Evolutionary conservation across 2,113 vertebrate species (phyloP), one percentile per base, ranked within the genome.

Genomic region (Bubo scandiacus): DNA sequence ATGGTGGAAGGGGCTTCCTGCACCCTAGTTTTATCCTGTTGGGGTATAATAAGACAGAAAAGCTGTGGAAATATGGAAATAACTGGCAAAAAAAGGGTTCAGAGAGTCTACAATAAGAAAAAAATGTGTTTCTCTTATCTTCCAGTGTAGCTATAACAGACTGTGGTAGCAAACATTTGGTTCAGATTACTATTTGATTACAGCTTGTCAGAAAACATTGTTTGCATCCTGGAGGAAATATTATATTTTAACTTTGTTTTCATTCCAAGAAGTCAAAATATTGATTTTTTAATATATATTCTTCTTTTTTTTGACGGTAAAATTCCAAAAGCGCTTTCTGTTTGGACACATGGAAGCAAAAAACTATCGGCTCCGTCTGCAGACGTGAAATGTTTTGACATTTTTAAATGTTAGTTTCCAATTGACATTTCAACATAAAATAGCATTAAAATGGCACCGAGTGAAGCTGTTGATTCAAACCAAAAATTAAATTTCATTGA

Each of bases 381-480:
- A 86, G 86, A 81, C 55, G 9, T 92, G 95, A 91, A 96, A 92
- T 96, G 96, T 97, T 96, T 96, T 97, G 95, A 97, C 96, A 92
- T 96, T 97, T 96, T 67, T 5, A 94, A 96, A 96, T 95, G 91
- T 91, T 96, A 91, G 83, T 91, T 96, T 96, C 91, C 94, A 91
- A 92, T 86, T 97, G 96, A 95, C 95, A 96, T 96, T 97, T 96
- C 91, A 71, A 88, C 89, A 91, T 86, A 89, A 96, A 97, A 89
- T 70, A 92, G 80, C 77, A 67, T 83, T 81, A 89, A 92, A 96
- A 94, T 81, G 89, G 89, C 94, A 94, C 86, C 1, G 17, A 91
- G 81, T 34, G 72, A 81, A 95, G 92, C 90, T 96, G 92, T 85
- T 91, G 90, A 85, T 95, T 93, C 84, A 61, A 94, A 90, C 87